Evolutionary conservation across 2,113 vertebrate species (phyloP).

Genomic region (Stegastes partitus): DNA sequence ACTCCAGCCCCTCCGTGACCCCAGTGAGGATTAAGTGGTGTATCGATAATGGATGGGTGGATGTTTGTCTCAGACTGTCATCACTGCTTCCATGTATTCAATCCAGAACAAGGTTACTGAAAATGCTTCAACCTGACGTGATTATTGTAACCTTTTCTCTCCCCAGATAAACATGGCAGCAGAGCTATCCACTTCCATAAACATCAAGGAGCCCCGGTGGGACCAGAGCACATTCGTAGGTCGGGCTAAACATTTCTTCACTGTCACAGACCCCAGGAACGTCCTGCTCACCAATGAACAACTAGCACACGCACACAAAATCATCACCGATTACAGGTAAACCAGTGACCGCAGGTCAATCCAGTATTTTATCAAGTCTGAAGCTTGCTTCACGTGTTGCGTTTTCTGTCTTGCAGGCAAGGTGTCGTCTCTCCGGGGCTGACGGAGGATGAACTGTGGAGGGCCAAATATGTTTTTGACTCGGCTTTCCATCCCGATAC

Average conservation of each 20-base stretch:
- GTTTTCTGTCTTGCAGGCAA: slow-evolving; percentile 80
- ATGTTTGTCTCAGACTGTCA: neutral
- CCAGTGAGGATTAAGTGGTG: no score
- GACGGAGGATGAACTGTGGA: slow-evolving; percentile 96
- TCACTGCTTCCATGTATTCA: neutral
- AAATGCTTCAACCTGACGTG: neutral
- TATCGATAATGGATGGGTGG: no score
- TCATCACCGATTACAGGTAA: slow-evolving; percentile 96
- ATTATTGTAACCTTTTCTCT: slow-evolving; percentile 1
- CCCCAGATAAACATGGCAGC: slow-evolving; percentile 89
- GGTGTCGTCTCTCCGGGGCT: slow-evolving; percentile 90
- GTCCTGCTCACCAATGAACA: slow-evolving; percentile 91
- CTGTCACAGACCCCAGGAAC: slow-evolving; percentile 96
- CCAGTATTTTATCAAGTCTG: neutral
- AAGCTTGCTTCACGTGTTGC: neutral
- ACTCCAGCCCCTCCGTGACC: no score
- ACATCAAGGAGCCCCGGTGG: slow-evolving; percentile 97
- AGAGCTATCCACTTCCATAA: slow-evolving; percentile 91
- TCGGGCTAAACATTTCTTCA: slow-evolving; percentile 97
- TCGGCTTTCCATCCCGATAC: slow-evolving; percentile 99
- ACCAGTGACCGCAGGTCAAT: no score
- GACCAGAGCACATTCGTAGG: slow-evolving; percentile 95
- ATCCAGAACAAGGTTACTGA: neutral
- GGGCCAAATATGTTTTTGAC: slow-evolving; percentile 96
- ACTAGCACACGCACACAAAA: slow-evolving; percentile 88